Conservation (phyloP, 1,140 invertebrate genomes). For the Ephestia elutella region DNA sequence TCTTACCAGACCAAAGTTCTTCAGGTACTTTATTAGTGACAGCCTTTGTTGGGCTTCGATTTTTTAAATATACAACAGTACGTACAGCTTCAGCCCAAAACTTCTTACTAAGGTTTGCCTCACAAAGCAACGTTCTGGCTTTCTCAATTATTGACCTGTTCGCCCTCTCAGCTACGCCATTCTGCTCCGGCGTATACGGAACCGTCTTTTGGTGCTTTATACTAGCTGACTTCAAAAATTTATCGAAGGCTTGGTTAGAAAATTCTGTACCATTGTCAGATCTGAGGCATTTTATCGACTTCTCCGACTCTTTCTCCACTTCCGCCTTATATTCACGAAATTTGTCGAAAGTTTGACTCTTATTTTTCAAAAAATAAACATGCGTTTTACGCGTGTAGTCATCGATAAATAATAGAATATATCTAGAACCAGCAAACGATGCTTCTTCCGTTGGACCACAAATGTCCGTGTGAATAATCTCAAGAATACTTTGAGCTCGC, state of each 20-base stretch:
- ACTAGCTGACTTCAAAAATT: constrained; percentile 5
- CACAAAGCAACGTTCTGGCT: constrained; percentile 11
- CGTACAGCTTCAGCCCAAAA: too few relatives aligned
- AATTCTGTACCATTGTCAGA: constrained; percentile 4
- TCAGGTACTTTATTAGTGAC: too few relatives aligned
- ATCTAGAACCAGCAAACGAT: too few relatives aligned
- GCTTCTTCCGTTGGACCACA: too few relatives aligned
- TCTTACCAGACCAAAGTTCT: too few relatives aligned
- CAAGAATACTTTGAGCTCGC: neutral
- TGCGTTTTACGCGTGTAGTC: too few relatives aligned
- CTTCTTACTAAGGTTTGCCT: too few relatives aligned
- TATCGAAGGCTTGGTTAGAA: neutral
- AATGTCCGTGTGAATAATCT: neutral
- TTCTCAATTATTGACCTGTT: constrained; percentile 12
- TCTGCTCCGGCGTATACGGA: constrained; percentile 9
- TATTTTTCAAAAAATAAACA: too few relatives aligned
- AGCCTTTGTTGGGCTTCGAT: too few relatives aligned
- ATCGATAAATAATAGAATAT: too few relatives aligned
- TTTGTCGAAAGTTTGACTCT: too few relatives aligned
- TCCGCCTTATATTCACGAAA: neutral
- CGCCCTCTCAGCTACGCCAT: constrained; percentile 12
- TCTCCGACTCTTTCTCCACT: neutral
- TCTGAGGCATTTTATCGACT: neutral
- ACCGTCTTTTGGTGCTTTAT: constrained; percentile 10
- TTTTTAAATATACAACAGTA: too few relatives aligned